phyloP scores from a whole-genome alignment of 1,140 invertebrate species.

The Trichonephila clavata region DNA sequence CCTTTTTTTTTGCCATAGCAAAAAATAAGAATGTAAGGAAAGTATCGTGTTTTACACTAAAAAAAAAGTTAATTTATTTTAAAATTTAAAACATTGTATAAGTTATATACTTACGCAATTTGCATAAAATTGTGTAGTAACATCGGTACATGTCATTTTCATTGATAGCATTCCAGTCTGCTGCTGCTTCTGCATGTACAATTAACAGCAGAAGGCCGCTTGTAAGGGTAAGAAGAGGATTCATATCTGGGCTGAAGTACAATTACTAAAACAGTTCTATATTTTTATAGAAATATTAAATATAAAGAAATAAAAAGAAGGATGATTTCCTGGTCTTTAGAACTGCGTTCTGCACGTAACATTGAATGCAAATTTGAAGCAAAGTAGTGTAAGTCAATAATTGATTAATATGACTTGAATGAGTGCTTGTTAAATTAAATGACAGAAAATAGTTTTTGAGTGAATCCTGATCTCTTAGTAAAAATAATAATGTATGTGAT shows the following conservation, averaged over 20 bases:
- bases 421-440: no score
- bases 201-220: neutral
- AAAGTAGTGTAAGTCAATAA: neutral
- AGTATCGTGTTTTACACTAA: no score
- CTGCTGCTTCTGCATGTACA: neutral
- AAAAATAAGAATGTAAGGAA: no score
- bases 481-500: no score
- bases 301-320: neutral
- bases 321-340: neutral
- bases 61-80: no score
- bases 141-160: neutral
- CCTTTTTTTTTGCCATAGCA: no score
- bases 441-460: no score
- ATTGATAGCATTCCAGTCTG: neutral
- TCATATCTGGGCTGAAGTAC: neutral
- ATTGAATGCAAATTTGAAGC: neutral
- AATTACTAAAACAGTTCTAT: neutral
- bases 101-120: neutral
- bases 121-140: neutral
- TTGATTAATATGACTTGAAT: no score
- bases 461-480: no score
- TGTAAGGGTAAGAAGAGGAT: neutral
- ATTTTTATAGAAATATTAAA: neutral
- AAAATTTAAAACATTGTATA: no score
- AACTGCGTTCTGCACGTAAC: neutral